Conservation (phyloP, 2,888 invertebrate species). For the Tipula lateralis region DNA sequence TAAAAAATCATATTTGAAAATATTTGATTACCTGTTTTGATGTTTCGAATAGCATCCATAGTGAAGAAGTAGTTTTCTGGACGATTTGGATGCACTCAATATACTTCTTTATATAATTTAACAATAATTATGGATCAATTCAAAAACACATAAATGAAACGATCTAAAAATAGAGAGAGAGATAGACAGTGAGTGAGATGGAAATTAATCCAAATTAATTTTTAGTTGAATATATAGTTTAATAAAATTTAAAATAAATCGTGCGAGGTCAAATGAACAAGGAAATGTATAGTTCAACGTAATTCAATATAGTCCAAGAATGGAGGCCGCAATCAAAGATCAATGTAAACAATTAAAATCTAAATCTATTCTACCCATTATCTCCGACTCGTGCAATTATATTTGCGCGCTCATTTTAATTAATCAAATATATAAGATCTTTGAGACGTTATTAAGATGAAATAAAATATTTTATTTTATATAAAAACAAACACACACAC, state of each 20-base stretch:
- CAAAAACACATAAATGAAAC: not conserved
- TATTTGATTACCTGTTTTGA: constrained; percentile 24
- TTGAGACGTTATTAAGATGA: not conserved
- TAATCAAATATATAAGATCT: not conserved
- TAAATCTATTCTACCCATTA: not conserved
- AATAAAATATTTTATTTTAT: not conserved
- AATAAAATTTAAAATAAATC: not conserved
- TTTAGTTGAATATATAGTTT: not conserved
- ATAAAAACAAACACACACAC: not conserved
- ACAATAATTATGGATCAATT: not conserved
- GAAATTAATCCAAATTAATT: not conserved
- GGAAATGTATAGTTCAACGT: no score
- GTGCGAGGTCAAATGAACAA: no score
- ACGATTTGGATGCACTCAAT: not conserved
- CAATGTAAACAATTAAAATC: not conserved
- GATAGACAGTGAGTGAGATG: not conserved
- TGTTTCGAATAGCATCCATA: not conserved
- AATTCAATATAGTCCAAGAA: no score
- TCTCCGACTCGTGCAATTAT: not conserved
- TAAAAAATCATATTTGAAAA: not conserved
- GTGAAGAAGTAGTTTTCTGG: constrained; percentile 11
- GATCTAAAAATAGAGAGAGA: not conserved
- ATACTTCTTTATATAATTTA: not conserved
- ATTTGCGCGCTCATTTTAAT: not conserved
- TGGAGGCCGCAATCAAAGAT: no score